Base-by-base conservation (phyloP, 2,888 invertebrate species). In the Brachynemurus nebulosus region DNA sequence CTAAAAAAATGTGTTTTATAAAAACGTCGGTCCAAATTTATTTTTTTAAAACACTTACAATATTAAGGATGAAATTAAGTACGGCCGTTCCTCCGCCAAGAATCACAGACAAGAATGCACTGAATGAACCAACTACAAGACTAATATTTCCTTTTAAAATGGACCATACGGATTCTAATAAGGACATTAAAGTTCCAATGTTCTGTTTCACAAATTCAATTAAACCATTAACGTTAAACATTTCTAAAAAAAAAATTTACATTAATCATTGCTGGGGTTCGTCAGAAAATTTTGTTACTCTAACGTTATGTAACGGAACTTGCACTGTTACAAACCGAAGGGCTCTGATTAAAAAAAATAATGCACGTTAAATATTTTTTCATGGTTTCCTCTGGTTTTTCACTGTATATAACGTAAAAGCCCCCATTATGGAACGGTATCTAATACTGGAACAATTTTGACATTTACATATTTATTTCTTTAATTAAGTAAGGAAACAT, bases 81-180 rank as follows among this genome's bases (percentile, higher is more conserved):
- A 92, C 80, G 3, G 88, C 88, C n/a, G 88, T 81, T 23, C 91
- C 88, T 14, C 91, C 89, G 47, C 90, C 88, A 46, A 95, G 72
- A 46, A 96, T 66, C 23, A 93, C 68, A 2, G 91, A 92, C 2
- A 93, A 66, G 49, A 89, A 75, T n/a, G 92, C 85, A 2, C 91
- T 88, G 9, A 91, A 67, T 1, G 90, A 79, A 39, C 85, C 83
- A 44, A 93, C 68, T 25, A 90, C 75, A 35, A 96, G 71, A 8
- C 84, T 88, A 55, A 93, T 76, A 65, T 96, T 96, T 54, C 91
- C 89, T 51, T 89, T 88, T n/a, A 93, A 70, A 37, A 95, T 84
- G 18, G 81, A 73, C 92, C 92, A 95, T 30, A 88, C 62, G 0
- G 76, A 91, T 59, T 90, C 88, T 44, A 90, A 69, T 12, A 95